Evolutionary conservation across 2,888 invertebrate genomes (phyloP), one percentile per base, ranked within the genome.

Genomic region (Andrena flavipes): DNA sequence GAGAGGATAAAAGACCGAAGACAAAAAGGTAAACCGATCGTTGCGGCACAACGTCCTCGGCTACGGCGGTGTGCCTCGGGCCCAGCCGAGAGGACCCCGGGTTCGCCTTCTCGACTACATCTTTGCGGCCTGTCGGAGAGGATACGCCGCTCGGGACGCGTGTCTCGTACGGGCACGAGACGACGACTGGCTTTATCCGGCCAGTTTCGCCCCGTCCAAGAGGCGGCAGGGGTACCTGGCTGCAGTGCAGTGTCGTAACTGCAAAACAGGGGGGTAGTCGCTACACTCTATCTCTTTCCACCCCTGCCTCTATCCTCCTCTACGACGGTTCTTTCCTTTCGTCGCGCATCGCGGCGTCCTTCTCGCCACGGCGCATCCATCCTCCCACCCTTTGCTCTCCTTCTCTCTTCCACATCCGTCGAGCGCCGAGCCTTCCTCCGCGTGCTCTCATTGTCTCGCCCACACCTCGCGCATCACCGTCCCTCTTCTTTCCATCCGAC

Each of bases 221-320:
- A 67, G 76, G 74, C 75, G 64, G 78, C 71, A 85, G 84, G 75
- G 77, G 75, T 80, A 56, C 74, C 81, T 88, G 82, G 78, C 88
- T 88, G 77, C 82, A 88, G 82, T 88, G 89, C 91, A 90, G 89
- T 89, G 84, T 84, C 86, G 89, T 90, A 86, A 89, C 91, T 86
- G 84, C 90, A 80, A 88, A 83, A 78, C 76, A 81, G 78, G 74
- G 75, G 80, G 84, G 83, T 78, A 75, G 76, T 51, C 30, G 72
- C 76, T 71, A 60, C 82, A 75, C 70, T 48, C 51, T 51, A 20
- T 51, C 51, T 51, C 51, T 51, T 51, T 51, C 51, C 51, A 20
- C 51, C 51, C 51, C 51, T 20, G 10, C 10, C 56, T 8, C 56
- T 20, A 10, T 23, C 23, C 10, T 10, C 20, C n/a, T 20, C 56